Evolutionary conservation across 2,888 invertebrate genomes (phyloP).

Genomic region (Caenorhabditis virilis): DNA sequence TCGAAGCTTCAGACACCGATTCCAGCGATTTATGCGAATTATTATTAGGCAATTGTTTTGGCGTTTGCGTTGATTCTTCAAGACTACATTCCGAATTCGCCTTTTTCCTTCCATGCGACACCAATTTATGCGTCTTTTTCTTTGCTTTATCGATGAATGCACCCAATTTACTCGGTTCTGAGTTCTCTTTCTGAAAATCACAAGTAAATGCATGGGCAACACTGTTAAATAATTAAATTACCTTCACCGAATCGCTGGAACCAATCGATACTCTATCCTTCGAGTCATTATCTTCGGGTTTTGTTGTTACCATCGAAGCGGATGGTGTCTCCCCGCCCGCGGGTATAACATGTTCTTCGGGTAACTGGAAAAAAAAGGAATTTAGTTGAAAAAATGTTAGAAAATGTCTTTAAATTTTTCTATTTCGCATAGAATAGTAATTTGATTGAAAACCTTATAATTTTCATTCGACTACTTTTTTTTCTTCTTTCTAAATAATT

Average conservation of each 20-base stretch:
- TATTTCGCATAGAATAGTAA: too few relatives aligned
- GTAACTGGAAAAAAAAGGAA: too few relatives aligned
- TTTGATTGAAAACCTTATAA: too few relatives aligned
- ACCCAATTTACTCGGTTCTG: constrained; percentile 45
- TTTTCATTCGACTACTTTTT: too few relatives aligned
- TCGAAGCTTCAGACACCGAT: constrained; percentile 15
- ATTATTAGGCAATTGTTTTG: constrained; percentile 10
- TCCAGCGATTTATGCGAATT: constrained; percentile 21
- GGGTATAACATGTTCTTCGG: constrained; percentile 45
- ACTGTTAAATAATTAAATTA: too few relatives aligned
- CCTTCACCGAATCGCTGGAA: constrained; percentile 44
- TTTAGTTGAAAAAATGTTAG: too few relatives aligned
- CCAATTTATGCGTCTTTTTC: constrained; percentile 41
- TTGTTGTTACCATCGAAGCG: constrained; percentile 4
- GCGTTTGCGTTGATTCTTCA: not conserved
- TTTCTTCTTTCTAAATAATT: too few relatives aligned
- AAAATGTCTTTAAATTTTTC: too few relatives aligned
- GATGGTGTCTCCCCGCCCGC: constrained; percentile 34
- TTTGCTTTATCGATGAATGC: constrained; percentile 54
- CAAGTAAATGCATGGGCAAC: too few relatives aligned
- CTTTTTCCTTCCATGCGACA: constrained; percentile 38
- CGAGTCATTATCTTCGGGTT: constrained; percentile 10
- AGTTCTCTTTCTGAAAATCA: constrained; percentile 18
- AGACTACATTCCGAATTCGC: constrained; percentile 16
- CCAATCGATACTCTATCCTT: constrained; percentile 37